phyloP scores from a whole-genome alignment of 2,888 invertebrate genomes.

The Theretra japonica region DNA sequence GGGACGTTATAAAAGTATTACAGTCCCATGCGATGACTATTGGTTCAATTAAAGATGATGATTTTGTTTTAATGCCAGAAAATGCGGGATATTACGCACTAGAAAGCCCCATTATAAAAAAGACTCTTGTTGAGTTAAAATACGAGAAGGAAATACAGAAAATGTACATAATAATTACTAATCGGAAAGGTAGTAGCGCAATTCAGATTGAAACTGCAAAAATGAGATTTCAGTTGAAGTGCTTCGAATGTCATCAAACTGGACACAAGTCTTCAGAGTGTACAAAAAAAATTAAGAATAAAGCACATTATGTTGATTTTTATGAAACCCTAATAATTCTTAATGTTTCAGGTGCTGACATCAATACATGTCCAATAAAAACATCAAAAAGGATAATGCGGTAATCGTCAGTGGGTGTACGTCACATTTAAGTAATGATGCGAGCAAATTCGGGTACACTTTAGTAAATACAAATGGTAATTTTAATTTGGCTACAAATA shows the following conservation, averaged over 20 bases:
- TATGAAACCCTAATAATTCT: neutral
- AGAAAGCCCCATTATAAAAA: too few relatives aligned
- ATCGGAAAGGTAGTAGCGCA: neutral
- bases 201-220: neutral
- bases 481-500: neutral
- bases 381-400: neutral
- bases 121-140: too few relatives aligned
- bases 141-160: neutral
- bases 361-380: neutral
- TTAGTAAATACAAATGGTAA: neutral
- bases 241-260: neutral
- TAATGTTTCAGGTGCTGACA: neutral
- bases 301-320: neutral
- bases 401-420: constrained; percentile 2
- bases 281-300: neutral
- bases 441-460: neutral
- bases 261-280: neutral
- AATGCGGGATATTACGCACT: too few relatives aligned
- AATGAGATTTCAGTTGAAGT: neutral
- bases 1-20: too few relatives aligned
- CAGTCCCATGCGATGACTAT: too few relatives aligned
- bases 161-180: neutral
- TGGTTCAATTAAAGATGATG: too few relatives aligned
- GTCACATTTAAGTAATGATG: neutral
- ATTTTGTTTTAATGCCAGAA: too few relatives aligned